Evolutionary conservation across 2,888 invertebrate genomes (phyloP), one percentile per base, ranked within the genome.

Genomic region (Sturmia bella): DNA sequence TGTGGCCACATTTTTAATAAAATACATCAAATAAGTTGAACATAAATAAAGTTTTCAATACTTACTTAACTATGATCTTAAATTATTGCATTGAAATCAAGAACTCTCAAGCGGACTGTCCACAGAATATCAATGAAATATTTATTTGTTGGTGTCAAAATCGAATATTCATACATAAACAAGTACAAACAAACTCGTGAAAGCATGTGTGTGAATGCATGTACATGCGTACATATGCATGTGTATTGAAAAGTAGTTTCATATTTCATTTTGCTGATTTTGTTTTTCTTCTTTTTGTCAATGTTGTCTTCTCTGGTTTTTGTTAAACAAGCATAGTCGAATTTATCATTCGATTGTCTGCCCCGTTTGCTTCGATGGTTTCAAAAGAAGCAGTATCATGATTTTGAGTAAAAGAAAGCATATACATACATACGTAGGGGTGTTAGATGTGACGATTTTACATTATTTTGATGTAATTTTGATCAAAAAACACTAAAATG

Each of bases 231-330:
- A 15, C 21, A 5, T 39, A 15, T 17, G 27, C 32, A 32, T 43
- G 50, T 27, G 32, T 43, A n/a, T 50, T 39, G 24, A 27, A 45
- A 64, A 64, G 45, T 57, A 27, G 48, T 57, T 74, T 66, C 39
- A 57, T 74, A 66, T 74, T 39, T 56, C 48, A 64, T 74, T 48
- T 56, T 64, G 24, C 39, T 57, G 15, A 50, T 24, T 13, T 59
- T 68, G n/a, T n/a, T n/a, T 66, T 68, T 54, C 37, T 68, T 15
- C 15, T 48, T 70, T 72, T 74, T 64, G 56, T 74, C 73, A 74
- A 63, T 74, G 19, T 21, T 73, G 19, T 54, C 12, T 7, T 32
- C 39, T 63, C 9, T 45, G 43, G 56, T 57, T 54, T 17, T 15
- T 17, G 6, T 41, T 24, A 37, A 57, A 48, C 37, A 24, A 45